phyloP scores from a whole-genome alignment of 2,797 vertebrate genomes.

The Arrhamphus sclerolepis region DNA sequence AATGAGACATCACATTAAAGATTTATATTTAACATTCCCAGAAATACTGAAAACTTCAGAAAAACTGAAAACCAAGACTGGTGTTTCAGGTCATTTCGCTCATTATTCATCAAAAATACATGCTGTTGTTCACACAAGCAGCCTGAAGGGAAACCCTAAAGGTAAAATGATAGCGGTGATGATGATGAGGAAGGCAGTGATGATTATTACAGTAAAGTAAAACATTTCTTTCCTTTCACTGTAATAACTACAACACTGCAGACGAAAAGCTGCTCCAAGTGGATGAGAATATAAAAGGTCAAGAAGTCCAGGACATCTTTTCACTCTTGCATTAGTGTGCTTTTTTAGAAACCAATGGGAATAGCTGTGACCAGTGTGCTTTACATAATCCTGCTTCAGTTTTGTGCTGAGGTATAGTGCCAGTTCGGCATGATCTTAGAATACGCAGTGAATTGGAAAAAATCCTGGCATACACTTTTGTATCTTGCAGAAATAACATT shows the following conservation, averaged over 20 bases:
- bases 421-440: slow-evolving; percentile 1
- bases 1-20: too few relatives aligned
- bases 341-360: background rate
- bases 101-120: too few relatives aligned
- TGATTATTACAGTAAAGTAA: background rate
- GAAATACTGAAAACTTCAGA: too few relatives aligned
- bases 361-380: background rate
- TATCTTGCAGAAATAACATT: slow-evolving; percentile 4
- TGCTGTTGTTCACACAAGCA: too few relatives aligned
- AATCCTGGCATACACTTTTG: background rate
- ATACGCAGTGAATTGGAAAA: background rate
- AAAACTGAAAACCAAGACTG: too few relatives aligned
- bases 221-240: background rate
- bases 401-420: background rate
- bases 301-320: background rate
- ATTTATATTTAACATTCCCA: too few relatives aligned
- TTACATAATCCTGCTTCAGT: background rate
- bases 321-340: background rate
- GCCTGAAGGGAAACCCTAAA: too few relatives aligned
- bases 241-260: slow-evolving; percentile 1
- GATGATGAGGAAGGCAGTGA: too few relatives aligned
- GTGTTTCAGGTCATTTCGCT: too few relatives aligned
- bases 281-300: background rate
- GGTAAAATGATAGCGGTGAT: too few relatives aligned
- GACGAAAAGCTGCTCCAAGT: background rate